Percentiles rank a stretch among this genome's conserved stretches.
phyloP scores from a whole-genome alignment of 2,797 vertebrate genomes.

The Micropoecilia bifurca region DNA sequence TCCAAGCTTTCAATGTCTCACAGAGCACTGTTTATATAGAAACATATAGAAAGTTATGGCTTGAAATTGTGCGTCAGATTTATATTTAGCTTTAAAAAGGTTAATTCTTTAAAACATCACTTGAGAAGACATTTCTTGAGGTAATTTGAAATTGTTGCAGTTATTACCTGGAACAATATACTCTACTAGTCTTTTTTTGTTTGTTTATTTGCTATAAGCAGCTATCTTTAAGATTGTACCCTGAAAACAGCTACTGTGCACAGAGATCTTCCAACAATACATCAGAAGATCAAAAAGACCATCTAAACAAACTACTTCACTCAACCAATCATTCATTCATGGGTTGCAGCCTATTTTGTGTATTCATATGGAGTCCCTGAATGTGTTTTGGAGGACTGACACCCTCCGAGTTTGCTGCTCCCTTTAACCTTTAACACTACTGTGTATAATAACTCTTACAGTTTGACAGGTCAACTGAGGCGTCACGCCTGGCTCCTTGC shows the following conservation, averaged over 20 bases:
- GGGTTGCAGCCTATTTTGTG: constrained; percentile 25
- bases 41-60: not conserved
- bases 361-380: constrained; percentile 39
- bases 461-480: constrained; percentile 97
- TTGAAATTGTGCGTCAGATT: not conserved
- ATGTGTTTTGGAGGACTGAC: constrained; percentile 61
- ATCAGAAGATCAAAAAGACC: not conserved
- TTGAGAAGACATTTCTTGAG: not conserved
- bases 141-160: not conserved
- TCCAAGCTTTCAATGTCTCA: not conserved
- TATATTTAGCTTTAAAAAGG: not conserved
- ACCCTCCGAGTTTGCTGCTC: constrained; percentile 71
- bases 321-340: constrained; percentile 23
- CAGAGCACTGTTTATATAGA: not conserved
- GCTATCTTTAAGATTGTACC: not conserved
- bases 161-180: not conserved
- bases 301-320: constrained; percentile 9
- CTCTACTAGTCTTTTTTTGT: not conserved
- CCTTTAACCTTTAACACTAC: constrained; percentile 79
- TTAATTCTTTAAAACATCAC: not conserved
- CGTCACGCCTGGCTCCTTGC: constrained; percentile 88
- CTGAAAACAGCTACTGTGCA: not conserved
- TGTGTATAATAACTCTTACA: constrained; percentile 91
- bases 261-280: not conserved
- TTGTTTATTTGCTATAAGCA: not conserved